Evolutionary conservation across 2,113 vertebrate genomes (phyloP).

Genomic region (Poecile atricapillus): DNA sequence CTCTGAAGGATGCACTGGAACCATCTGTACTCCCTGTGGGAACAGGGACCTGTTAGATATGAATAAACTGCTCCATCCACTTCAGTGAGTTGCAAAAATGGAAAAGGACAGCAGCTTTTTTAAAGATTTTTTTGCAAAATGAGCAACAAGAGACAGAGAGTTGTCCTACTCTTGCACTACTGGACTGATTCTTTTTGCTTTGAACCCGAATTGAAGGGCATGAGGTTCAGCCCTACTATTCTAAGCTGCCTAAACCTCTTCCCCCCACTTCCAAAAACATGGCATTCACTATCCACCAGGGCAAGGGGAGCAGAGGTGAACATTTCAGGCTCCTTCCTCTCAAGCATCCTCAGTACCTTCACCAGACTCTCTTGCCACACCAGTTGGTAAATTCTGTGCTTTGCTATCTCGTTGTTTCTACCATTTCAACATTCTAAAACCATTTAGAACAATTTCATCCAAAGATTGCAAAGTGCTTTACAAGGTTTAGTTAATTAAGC

Average conservation of each 20-base stretch:
- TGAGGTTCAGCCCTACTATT: not conserved
- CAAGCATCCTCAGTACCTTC: not conserved
- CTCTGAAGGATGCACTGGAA: not conserved
- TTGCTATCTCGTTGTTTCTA: not conserved
- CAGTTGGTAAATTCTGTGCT: not conserved
- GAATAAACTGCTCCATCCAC: not conserved
- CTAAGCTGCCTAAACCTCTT: not conserved
- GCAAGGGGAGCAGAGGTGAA: not conserved
- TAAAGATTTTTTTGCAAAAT: not conserved
- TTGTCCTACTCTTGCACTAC: not conserved
- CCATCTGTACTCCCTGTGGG: accelerated
- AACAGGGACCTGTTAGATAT: not conserved
- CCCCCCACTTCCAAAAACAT: accelerated
- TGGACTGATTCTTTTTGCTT: not conserved
- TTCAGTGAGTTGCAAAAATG: not conserved
- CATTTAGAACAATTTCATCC: not conserved
- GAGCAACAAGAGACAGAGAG: not conserved
- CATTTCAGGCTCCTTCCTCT: not conserved
- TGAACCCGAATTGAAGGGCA: not conserved
- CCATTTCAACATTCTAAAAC: not conserved
- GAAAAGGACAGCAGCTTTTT: not conserved
- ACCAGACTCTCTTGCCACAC: not conserved
- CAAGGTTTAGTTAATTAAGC: conserved; percentile 48
- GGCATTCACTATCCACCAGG: not conserved
- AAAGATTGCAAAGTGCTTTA: not conserved